These are phyloP conservation scores for Parapristionchus giblindavisi DNA, from an alignment of 2,888 invertebrate species.

Conservation along the genomic window DNA sequence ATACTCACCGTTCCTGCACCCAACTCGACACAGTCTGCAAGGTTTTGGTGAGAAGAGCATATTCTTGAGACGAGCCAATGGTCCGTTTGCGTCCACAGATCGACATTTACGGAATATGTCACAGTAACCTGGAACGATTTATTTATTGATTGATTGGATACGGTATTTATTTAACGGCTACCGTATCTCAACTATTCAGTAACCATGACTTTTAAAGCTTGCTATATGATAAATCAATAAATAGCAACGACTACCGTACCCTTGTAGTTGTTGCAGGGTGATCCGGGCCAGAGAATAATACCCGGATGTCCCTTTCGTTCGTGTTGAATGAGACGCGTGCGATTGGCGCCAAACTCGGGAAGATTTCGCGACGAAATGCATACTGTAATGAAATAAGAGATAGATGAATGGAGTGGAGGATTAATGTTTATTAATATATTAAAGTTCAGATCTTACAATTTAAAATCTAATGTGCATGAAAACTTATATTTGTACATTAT, in stretches of 20 bases:
- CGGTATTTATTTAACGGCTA: too few species aligned
- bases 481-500: too few species aligned
- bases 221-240: not conserved
- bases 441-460: too few species aligned
- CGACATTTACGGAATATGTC: constrained; percentile 98
- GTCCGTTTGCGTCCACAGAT: constrained; percentile 97
- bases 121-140: constrained; percentile 87
- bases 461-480: too few species aligned
- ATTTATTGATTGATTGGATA: too few species aligned
- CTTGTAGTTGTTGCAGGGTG: constrained; percentile 95
- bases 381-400: constrained; percentile 47
- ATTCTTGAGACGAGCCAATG: constrained; percentile 93
- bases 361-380: constrained; percentile 65
- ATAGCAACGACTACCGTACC: constrained; percentile 46
- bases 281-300: constrained; percentile 83
- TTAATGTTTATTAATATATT: too few species aligned
- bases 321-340: constrained; percentile 55
- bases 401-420: not conserved
- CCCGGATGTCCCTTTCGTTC: constrained; percentile 66
- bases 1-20: constrained; percentile 34
- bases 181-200: not conserved
- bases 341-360: constrained; percentile 60
- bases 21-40: constrained; percentile 78
- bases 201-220: not conserved
- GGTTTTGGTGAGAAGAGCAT: constrained; percentile 88